Base-by-base conservation (phyloP, 2,797 vertebrate species). In the Nasua narica region DNA sequence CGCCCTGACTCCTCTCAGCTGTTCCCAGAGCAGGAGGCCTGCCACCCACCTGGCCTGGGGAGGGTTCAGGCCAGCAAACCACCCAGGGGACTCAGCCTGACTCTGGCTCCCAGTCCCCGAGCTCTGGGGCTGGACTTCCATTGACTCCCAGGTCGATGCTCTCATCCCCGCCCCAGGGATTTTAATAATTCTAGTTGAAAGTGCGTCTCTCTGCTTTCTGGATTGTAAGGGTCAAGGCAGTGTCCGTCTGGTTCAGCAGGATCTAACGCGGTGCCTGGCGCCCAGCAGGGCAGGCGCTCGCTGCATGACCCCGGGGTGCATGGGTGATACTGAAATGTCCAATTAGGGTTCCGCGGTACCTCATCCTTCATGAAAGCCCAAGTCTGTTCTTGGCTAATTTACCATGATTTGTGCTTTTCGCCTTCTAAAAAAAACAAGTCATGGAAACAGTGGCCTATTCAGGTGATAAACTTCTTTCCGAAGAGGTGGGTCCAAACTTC, bases 221-320 rank as follows among this genome's bases (percentile, higher is more conserved):
- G 11, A 9, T 37, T 43, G 3, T 21, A 7, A 46, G 48, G 25
- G 35, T 62, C 52, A 72, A 86, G 77, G 82, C 58, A 29, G 9
- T 12, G 5, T 60, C 29, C n/a, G 8, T 76, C 40, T 25, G 18
- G 25, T 15, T 70, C n/a, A 15, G 25, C 2, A 37, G 67, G 58
- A 56, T 76, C 40, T 23, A 23, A 40, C 70, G 0, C 5, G 4
- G 14, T 35, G 40, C 67, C 87, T 25, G 88, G 54, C 13, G n/a
- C n/a, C 37, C 2, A 32, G 29, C 11, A 46, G 25, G 37, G 29
- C 11, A 46, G 25, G 37, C n/a, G 29, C 48, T 40, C n/a, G 65
- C 5, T 32, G 4, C 8, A 10, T 0, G 7, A 27, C 46, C 10
- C 0, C 4, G 32, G 52, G 77, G 9, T 32, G 27, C 1, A 8